Base-by-base conservation (phyloP, 2,797 vertebrate species). In the Macropodus opercularis region DNA sequence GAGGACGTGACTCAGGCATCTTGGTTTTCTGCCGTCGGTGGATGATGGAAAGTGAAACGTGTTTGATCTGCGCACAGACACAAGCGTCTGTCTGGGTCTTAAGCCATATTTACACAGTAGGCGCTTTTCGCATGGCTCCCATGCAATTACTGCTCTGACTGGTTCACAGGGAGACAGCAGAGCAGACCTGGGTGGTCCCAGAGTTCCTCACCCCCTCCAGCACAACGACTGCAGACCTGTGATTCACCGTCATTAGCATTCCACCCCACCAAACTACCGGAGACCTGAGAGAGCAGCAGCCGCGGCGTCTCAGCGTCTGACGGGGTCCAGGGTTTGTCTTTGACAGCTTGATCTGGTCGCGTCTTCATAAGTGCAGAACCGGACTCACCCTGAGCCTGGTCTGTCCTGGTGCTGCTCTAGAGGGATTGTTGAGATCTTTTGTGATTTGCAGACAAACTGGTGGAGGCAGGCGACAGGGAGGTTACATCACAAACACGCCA, bases 221-320 rank as follows among this genome's bases (percentile, higher is more conserved):
- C 75, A 51, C 55, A 32, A 63, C 48, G 34, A 54, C 75, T 32
- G 2, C 69, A 87, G 84, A 79, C 47, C 52, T 72, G 75, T 66
- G 73, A 81, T 79, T 81, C 83, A 82, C 69, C 63, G 36, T 79
- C 77, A 83, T 89, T 85, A 85, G 80, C 69, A 59, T 84, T 86
- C 82, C 80, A 60, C 52, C 63, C 14, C 58, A 61, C 18, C 58
- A 67, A 71, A 74, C 39, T 42, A 66, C 39, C 67, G 40, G 66
- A 6, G 70, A 73, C 40, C 75, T 39, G 34, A 60, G 50, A 3
- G 55, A 58, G 57, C 32, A 78, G 73, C 69, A 70, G 78, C 59
- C 73, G 5, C 40, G 3, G 11, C 7, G 53, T 72, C 79, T 80
- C 65, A 51, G 15, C 0, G 63, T 56, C 71, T 55, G 57, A 36